Conservation (phyloP, 2,797 vertebrate genomes). For the Sebastolobus altivelis region DNA sequence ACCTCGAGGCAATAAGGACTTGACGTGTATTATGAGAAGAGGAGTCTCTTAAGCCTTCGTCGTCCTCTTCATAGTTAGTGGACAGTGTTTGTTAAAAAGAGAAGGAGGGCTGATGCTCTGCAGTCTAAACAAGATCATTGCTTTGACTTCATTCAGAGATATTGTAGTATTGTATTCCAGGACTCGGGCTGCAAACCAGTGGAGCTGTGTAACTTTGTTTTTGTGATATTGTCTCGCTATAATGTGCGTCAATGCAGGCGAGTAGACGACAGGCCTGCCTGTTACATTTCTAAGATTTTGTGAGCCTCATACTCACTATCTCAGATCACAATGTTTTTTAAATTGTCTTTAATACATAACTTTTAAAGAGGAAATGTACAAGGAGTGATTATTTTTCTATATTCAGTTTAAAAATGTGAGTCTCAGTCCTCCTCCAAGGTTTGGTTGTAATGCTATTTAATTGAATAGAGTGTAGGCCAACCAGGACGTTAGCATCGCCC, state of each 20-base stretch:
- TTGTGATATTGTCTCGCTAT: neutral
- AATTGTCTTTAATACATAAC: neutral
- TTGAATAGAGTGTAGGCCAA: no score
- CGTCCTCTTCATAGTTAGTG: slow-evolving; percentile 14
- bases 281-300: neutral
- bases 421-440: no score
- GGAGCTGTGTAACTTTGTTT: slow-evolving; percentile 9
- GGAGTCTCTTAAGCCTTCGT: slow-evolving; percentile 35
- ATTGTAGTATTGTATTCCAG: neutral
- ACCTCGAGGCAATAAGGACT: slow-evolving; percentile 59
- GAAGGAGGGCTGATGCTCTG: neutral
- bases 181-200: neutral
- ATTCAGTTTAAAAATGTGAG: no score
- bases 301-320: neutral
- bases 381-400: no score
- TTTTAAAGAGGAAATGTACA: no score
- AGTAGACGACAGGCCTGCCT: neutral
- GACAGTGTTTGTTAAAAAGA: slow-evolving; percentile 33
- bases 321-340: neutral
- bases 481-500: no score
- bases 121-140: neutral
- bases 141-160: slow-evolving; percentile 24
- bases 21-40: slow-evolving; percentile 53
- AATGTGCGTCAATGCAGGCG: neutral
- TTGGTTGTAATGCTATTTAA: no score